phyloP scores from a whole-genome alignment of 2,888 invertebrate species.

The Cylindroiulus punctatus region DNA sequence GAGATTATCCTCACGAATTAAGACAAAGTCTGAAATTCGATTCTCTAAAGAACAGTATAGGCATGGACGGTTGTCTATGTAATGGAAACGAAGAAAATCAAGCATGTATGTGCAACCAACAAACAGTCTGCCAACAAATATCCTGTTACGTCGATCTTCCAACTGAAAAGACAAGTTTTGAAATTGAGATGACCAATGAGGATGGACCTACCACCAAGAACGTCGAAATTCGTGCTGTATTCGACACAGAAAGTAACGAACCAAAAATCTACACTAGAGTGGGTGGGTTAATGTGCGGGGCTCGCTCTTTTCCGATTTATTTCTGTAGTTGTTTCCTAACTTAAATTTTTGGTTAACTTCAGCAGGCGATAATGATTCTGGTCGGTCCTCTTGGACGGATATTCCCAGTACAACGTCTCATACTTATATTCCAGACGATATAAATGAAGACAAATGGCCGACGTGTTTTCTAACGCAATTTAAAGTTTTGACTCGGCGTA shows the following conservation, averaged over 20 bases:
- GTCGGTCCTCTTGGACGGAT: constrained; percentile 73
- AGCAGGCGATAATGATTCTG: constrained; percentile 73
- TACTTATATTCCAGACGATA: constrained; percentile 66
- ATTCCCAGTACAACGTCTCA: constrained; percentile 75
- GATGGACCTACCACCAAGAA: constrained; percentile 57
- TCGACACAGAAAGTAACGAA: constrained; percentile 57
- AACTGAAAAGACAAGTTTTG: constrained; percentile 47
- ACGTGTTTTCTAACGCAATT: constrained; percentile 84
- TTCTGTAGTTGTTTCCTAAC: neutral
- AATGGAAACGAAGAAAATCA: constrained; percentile 55
- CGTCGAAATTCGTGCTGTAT: constrained; percentile 59
- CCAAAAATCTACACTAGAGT: constrained; percentile 60
- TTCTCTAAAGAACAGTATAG: constrained; percentile 58
- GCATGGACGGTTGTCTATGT: constrained; percentile 55
- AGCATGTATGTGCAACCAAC: constrained; percentile 53
- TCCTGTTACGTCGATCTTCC: constrained; percentile 52
- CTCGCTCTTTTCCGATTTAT: neutral
- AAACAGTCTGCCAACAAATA: constrained; percentile 54
- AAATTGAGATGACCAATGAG: constrained; percentile 49
- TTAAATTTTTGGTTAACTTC: neutral
- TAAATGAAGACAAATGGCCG: constrained; percentile 70
- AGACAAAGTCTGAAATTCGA: neutral
- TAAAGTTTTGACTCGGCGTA: constrained; percentile 76
- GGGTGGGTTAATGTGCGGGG: constrained; percentile 55
- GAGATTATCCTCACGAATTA: constrained; percentile 52